These are phyloP conservation scores for Embiotoca jacksoni DNA, from an alignment of 2,113 vertebrate species.

Conservation along the genomic window DNA sequence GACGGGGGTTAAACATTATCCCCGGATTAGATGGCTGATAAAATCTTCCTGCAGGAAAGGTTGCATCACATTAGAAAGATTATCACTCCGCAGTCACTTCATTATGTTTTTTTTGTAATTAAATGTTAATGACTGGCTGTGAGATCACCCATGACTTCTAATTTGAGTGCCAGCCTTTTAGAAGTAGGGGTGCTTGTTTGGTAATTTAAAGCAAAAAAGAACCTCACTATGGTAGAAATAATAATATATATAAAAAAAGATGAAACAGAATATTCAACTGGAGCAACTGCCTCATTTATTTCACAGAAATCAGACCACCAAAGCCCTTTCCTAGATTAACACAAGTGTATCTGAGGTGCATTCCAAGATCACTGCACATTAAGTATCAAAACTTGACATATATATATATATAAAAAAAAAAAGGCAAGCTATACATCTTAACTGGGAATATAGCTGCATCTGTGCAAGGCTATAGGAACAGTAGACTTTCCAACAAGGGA, in stretches of 20 bases:
- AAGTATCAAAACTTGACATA: not conserved
- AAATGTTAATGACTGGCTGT: slow-evolving; percentile 4
- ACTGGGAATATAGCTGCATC: not conserved
- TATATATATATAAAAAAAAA: not conserved
- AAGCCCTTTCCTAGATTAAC: slow-evolving; percentile 4
- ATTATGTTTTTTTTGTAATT: not conserved
- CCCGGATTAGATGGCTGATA: not conserved
- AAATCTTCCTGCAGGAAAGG: not conserved
- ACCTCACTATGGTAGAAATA: not conserved
- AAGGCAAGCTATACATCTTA: not conserved
- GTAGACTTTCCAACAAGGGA: not conserved
- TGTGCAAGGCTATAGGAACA: not conserved
- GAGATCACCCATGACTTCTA: slow-evolving; percentile 9
- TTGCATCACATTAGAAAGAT: not conserved
- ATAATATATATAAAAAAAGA: not conserved
- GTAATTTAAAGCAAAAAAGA: slow-evolving; percentile 9
- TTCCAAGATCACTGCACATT: not conserved
- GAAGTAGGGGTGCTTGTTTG: not conserved
- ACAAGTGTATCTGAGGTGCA: slow-evolving; percentile 7
- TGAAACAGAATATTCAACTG: slow-evolving; percentile 40
- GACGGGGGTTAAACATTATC: slow-evolving; percentile 8
- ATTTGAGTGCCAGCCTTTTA: not conserved
- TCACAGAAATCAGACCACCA: not conserved
- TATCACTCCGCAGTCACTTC: not conserved
- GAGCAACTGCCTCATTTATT: slow-evolving; percentile 31